Percentiles rank a stretch among this genome's conserved stretches.
Evolutionary conservation across 1,140 invertebrate genomes (phyloP).

Genomic region (Portunus trituberculatus): DNA sequence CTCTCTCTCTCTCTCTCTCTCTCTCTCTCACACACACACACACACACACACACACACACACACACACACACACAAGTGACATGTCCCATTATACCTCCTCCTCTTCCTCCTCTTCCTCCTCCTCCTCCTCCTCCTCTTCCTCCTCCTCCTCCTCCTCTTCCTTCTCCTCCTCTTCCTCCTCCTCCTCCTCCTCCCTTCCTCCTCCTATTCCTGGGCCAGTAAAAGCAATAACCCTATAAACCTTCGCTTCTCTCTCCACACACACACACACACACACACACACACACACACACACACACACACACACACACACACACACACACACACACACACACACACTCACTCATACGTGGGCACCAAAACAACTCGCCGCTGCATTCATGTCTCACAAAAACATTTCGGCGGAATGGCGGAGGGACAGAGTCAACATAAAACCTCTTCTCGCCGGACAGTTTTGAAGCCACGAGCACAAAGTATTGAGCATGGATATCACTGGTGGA

Average conservation of each 20-base stretch:
- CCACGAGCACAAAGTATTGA: not conserved
- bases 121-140: not conserved
- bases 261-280: not conserved
- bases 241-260: not conserved
- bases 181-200: not conserved
- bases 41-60: constrained; percentile 16
- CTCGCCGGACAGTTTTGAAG: not conserved
- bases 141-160: not conserved
- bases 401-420: not conserved
- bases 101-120: not conserved
- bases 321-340: not conserved
- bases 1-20: too few species aligned
- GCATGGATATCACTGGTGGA: not conserved
- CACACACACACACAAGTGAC: not conserved
- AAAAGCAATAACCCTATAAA: too few species aligned
- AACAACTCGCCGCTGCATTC: not conserved
- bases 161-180: not conserved
- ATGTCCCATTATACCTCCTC: not conserved
- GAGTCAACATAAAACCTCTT: not conserved
- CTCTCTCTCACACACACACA: not conserved
- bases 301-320: not conserved
- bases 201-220: not conserved
- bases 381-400: not conserved
- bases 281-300: not conserved
- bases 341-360: not conserved